phyloP scores from a whole-genome alignment of 1,140 invertebrate species.

The Micrasema minimum region DNA sequence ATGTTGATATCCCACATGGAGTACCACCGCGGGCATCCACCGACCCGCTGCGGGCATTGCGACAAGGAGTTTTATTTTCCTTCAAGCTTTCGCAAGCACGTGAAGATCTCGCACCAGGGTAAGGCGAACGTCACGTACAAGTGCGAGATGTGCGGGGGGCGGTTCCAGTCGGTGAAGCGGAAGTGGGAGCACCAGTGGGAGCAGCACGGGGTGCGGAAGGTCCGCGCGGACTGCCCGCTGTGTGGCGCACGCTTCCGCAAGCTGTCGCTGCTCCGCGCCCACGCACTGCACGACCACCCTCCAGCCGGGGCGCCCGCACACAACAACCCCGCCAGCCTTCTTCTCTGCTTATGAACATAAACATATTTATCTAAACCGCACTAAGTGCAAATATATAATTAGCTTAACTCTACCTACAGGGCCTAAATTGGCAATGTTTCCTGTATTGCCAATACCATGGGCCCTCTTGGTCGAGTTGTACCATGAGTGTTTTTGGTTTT shows the following conservation, averaged over 20 bases:
- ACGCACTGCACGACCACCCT: constrained; percentile 41
- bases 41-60: constrained; percentile 58
- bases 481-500: background rate
- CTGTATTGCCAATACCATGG: too few relatives aligned
- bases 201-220: constrained; percentile 60
- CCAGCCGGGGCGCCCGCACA: too few relatives aligned
- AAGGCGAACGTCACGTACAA: constrained; percentile 54
- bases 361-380: background rate
- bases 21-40: constrained; percentile 60
- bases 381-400: background rate
- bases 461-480: too few relatives aligned
- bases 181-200: constrained; percentile 66
- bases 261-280: constrained; percentile 42
- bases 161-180: constrained; percentile 60
- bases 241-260: constrained; percentile 61
- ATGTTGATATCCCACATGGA: constrained; percentile 64
- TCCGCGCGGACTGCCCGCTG: constrained; percentile 60
- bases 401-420: background rate
- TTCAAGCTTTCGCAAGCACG: constrained; percentile 63
- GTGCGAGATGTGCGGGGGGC: constrained; percentile 60
- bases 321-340: background rate
- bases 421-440: background rate
- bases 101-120: constrained; percentile 58
- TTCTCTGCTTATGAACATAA: constrained; percentile 1
- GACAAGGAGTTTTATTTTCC: constrained; percentile 60